Evolutionary conservation across 2,113 vertebrate genomes (phyloP).

Genomic region (Percopsis transmontana): DNA sequence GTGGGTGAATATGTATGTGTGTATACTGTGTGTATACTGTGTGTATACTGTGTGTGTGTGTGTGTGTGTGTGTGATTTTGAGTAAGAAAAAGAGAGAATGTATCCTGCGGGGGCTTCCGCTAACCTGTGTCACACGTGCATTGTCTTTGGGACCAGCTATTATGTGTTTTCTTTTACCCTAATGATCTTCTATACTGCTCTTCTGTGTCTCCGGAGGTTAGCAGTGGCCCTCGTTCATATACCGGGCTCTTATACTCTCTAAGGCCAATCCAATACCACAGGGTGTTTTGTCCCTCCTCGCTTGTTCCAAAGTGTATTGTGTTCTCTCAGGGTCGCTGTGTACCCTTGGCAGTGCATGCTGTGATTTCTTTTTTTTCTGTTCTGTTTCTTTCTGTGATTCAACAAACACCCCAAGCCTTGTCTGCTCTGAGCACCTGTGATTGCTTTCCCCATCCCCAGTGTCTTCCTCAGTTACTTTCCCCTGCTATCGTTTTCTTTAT

Average conservation of each 20-base stretch:
- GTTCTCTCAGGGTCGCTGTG: conserved; percentile 39
- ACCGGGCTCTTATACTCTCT: conserved; percentile 25
- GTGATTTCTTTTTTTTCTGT: conserved; percentile 26
- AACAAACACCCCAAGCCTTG: conserved; percentile 58
- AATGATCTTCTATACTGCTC: conserved; percentile 54
- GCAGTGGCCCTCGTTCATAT: conserved; percentile 24
- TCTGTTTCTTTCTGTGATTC: conserved; percentile 58
- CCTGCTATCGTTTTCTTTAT: conserved; percentile 13
- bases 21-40: conserved; percentile 5
- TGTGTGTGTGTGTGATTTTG: background rate
- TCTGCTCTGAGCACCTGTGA: conserved; percentile 63
- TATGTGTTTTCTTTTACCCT: conserved; percentile 51
- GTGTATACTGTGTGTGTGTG: background rate
- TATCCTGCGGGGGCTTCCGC: no score
- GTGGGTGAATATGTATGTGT: conserved; percentile 66
- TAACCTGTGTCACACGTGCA: background rate
- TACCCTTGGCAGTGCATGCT: conserved; percentile 45
- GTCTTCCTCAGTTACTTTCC: conserved; percentile 23
- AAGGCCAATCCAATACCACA: conserved; percentile 37
- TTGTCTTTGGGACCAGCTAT: conserved; percentile 10
- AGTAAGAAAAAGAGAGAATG: no score
- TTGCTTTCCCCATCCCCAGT: conserved; percentile 60
- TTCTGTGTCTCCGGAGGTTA: conserved; percentile 58
- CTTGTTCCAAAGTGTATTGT: conserved; percentile 36
- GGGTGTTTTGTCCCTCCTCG: conserved; percentile 33